A percentile compares a stretch with the other conserved stretches of the same genome.
Conservation (phyloP, 1,140 invertebrate genomes). For the Laupala kohalensis region DNA sequence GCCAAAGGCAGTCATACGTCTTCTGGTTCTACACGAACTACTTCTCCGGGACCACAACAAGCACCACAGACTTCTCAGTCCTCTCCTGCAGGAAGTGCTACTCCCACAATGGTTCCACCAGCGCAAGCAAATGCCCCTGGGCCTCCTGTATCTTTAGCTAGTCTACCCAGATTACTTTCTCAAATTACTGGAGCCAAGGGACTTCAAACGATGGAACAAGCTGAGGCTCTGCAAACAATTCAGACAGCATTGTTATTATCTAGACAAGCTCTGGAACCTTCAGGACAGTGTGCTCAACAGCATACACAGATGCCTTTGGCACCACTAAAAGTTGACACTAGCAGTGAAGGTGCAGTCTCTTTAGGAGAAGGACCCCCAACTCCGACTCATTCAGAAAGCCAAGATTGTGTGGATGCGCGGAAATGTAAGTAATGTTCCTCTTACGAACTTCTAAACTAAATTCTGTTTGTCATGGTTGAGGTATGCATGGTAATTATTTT, state of each 20-base stretch:
- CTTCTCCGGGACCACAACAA: not conserved
- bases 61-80: constrained; percentile 1
- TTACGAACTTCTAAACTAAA: too few relatives aligned
- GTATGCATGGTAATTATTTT: too few relatives aligned
- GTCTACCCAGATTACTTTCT: constrained; percentile 35
- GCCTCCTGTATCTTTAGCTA: constrained; percentile 36
- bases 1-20: not conserved
- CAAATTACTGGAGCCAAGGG: constrained; percentile 34
- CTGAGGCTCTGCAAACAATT: constrained; percentile 42
- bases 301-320: constrained; percentile 3
- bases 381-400: constrained; percentile 53
- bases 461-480: too few relatives aligned
- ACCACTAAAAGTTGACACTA: constrained; percentile 41
- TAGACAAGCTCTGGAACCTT: constrained; percentile 24
- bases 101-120: constrained; percentile 9
- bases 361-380: constrained; percentile 47
- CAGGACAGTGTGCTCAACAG: constrained; percentile 4
- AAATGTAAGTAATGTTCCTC: constrained; percentile 30
- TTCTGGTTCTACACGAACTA: not conserved
- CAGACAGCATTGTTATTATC: constrained; percentile 40
- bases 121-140: constrained; percentile 34
- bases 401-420: constrained; percentile 44
- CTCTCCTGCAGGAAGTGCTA: not conserved
- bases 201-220: constrained; percentile 26
- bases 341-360: constrained; percentile 26